Evolutionary conservation across 1,140 invertebrate species (phyloP).

Genomic region (Brachystomella parvula): DNA sequence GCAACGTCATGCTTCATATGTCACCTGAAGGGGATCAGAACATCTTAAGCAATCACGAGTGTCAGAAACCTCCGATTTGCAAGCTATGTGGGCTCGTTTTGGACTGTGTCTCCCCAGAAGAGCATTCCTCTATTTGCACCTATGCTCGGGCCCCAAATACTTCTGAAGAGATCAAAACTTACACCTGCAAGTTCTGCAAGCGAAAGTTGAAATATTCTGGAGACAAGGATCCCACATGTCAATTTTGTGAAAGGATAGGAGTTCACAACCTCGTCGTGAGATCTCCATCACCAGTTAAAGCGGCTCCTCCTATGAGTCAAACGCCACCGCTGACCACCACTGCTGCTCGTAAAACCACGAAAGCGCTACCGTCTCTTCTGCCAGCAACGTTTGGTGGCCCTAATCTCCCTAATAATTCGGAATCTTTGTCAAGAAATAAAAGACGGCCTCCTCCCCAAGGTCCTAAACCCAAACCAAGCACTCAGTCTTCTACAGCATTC

Average conservation of each 20-base stretch:
- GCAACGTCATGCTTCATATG: constrained; percentile 21
- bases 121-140: constrained; percentile 16
- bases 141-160: neutral
- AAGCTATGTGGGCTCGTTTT: constrained; percentile 18
- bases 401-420: neutral
- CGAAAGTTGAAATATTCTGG: neutral
- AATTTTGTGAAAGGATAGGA: neutral
- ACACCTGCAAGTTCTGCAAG: neutral
- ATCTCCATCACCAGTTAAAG: neutral
- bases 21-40: neutral
- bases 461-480: too few species aligned
- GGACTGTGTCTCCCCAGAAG: constrained; percentile 11
- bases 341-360: neutral
- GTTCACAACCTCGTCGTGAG: neutral
- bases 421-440: neutral
- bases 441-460: too few species aligned
- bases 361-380: neutral
- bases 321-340: neutral
- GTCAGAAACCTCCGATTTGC: constrained; percentile 25
- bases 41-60: constrained; percentile 19
- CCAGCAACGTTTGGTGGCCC: neutral
- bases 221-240: neutral
- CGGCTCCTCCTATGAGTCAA: neutral
- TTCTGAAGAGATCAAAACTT: neutral
- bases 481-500: neutral